phyloP scores from a whole-genome alignment of 2,888 invertebrate species.

The Argynnis bischoffii region DNA sequence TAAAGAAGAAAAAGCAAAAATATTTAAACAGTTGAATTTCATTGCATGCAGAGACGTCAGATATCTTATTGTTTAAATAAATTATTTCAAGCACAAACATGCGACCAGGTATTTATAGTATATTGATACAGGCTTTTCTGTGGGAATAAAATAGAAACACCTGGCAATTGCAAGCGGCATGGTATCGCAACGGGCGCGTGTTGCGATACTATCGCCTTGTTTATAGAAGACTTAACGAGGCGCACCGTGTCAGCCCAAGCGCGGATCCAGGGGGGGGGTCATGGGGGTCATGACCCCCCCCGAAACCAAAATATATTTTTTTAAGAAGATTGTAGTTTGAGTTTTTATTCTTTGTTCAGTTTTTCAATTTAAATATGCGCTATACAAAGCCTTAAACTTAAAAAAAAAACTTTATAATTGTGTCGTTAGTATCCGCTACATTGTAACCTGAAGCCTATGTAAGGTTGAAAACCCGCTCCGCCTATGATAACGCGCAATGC shows the following conservation, averaged over 20 bases:
- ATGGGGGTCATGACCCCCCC: too few relatives aligned
- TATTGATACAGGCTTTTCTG: slow-evolving; percentile 9
- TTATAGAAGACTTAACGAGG: slow-evolving; percentile 70
- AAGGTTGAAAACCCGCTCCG: too few relatives aligned
- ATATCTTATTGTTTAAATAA: slow-evolving; percentile 11
- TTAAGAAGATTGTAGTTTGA: too few relatives aligned
- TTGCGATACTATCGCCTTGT: slow-evolving; percentile 65
- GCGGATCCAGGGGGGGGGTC: too few relatives aligned
- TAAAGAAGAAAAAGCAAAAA: not conserved
- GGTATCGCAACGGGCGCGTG: slow-evolving; percentile 31
- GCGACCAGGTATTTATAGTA: slow-evolving; percentile 5
- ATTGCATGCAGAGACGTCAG: slow-evolving; percentile 5
- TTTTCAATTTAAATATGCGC: too few relatives aligned
- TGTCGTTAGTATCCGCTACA: too few relatives aligned
- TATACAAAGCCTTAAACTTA: too few relatives aligned
- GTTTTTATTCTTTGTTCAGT: too few relatives aligned
- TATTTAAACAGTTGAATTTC: not conserved
- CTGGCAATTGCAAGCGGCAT: slow-evolving; percentile 27
- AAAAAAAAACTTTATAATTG: too few relatives aligned
- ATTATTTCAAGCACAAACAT: slow-evolving; percentile 12
- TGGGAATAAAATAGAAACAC: slow-evolving; percentile 32
- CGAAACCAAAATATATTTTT: too few relatives aligned
- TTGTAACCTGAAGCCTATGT: too few relatives aligned
- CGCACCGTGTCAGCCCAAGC: slow-evolving; percentile 47
- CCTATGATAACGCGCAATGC: too few relatives aligned